phyloP scores from a whole-genome alignment of 2,113 vertebrate species.

The Meriones unguiculatus region DNA sequence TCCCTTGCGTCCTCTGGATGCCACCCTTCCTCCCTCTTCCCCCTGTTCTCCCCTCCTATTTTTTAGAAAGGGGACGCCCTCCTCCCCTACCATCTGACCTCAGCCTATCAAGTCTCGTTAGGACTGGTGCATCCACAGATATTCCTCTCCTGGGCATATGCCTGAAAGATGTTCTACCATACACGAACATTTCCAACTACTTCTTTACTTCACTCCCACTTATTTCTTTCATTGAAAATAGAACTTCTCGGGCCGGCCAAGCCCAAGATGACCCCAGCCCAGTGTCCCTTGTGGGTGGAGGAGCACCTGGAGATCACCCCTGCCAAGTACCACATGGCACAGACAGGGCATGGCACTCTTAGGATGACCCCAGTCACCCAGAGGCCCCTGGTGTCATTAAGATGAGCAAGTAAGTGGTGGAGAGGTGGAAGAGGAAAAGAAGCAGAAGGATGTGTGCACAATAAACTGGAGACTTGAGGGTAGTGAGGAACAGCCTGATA shows the following conservation, averaged over 20 bases:
- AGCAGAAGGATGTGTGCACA: not conserved
- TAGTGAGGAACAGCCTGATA: not conserved
- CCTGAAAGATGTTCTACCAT: no score
- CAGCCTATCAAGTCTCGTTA: no score
- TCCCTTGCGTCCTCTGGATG: no score
- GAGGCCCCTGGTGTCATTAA: not conserved
- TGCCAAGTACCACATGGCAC: not conserved
- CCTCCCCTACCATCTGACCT: no score
- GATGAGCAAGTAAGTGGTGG: not conserved
- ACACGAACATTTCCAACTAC: not conserved
- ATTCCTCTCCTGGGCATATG: no score
- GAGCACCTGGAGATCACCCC: not conserved
- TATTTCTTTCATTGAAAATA: slow-evolving; percentile 47
- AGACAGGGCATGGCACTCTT: not conserved
- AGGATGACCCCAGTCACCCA: not conserved
- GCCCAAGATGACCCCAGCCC: not conserved
- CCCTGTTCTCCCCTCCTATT: no score
- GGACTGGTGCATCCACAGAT: no score
- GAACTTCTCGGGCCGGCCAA: not conserved
- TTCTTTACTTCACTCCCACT: not conserved
- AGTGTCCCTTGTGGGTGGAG: not conserved
- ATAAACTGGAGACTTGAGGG: not conserved
- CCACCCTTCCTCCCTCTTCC: no score
- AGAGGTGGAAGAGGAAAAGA: not conserved
- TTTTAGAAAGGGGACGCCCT: no score